Conservation (phyloP, 2,888 invertebrate species). For the Litoditis marina region DNA sequence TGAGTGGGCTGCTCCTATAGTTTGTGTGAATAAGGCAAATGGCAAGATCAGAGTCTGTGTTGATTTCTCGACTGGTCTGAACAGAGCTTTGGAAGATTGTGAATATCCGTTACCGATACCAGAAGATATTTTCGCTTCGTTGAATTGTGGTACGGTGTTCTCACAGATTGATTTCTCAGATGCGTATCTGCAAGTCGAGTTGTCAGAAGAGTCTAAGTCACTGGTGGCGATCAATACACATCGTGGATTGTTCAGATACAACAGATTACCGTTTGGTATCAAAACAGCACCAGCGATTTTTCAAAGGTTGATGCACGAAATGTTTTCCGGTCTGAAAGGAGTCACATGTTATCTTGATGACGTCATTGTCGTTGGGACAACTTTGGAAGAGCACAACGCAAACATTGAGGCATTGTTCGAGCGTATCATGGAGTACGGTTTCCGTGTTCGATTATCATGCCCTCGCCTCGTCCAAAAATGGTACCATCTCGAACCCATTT, state of each 20-base stretch:
- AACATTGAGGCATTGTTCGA: constrained; percentile 12
- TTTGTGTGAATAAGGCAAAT: constrained; percentile 16
- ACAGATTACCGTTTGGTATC: constrained; percentile 45
- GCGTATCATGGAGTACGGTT: constrained; percentile 18
- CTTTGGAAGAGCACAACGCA: constrained; percentile 16
- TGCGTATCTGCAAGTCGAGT: constrained; percentile 38
- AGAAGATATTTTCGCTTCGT: constrained; percentile 30
- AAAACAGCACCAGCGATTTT: constrained; percentile 43
- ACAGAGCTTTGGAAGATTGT: constrained; percentile 30
- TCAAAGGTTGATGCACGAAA: constrained; percentile 37
- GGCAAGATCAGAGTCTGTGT: constrained; percentile 33
- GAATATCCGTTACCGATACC: constrained; percentile 40
- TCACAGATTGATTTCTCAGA: constrained; percentile 39
- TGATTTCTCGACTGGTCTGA: constrained; percentile 33
- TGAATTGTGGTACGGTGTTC: constrained; percentile 35
- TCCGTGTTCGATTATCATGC: too few relatives aligned
- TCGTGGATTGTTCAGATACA: constrained; percentile 34
- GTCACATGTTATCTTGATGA: constrained; percentile 29
- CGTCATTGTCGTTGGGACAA: constrained; percentile 20
- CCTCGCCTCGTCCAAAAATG: too few relatives aligned
- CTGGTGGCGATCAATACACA: constrained; percentile 35
- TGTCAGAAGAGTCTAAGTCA: constrained; percentile 27
- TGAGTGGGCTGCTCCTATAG: too few relatives aligned
- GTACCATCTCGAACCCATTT: too few relatives aligned
- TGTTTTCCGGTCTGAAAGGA: constrained; percentile 27